Evolutionary conservation across 2,797 vertebrate genomes (phyloP).

Genomic region (Lindbergichthys nudifrons): DNA sequence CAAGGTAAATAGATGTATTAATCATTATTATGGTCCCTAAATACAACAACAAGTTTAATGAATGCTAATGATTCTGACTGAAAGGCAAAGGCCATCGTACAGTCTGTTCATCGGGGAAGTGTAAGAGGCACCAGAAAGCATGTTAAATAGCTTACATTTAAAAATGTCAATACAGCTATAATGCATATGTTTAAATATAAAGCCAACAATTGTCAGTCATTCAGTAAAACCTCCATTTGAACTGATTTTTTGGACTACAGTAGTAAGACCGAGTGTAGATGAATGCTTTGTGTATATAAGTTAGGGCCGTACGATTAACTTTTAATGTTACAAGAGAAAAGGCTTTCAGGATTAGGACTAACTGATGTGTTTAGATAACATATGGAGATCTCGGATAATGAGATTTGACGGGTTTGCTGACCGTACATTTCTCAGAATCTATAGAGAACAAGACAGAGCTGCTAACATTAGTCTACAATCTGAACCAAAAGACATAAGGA

Average conservation of each 20-base stretch:
- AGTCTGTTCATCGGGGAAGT: constrained; percentile 12
- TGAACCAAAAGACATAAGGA: not conserved
- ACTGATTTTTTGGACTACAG: not conserved
- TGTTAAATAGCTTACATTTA: not conserved
- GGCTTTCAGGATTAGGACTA: not conserved
- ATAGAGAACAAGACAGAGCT: too few relatives aligned
- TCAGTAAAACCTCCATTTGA: not conserved
- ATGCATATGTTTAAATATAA: not conserved
- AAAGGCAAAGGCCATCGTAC: constrained; percentile 25
- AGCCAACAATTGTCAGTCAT: constrained; percentile 1
- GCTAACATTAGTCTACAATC: not conserved
- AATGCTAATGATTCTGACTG: constrained; percentile 34
- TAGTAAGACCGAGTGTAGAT: not conserved
- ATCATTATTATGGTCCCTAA: constrained; percentile 46
- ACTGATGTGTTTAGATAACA: not conserved
- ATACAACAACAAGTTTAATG: constrained; percentile 47
- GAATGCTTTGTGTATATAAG: not conserved
- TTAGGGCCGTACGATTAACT: not conserved
- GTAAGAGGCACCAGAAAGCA: constrained; percentile 18
- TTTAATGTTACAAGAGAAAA: not conserved
- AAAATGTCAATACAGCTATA: not conserved
- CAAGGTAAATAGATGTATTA: constrained; percentile 52
- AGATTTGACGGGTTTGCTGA: too few relatives aligned
- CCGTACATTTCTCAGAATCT: too few relatives aligned
- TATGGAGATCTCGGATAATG: too few relatives aligned